Percentiles rank a stretch among this genome's conserved stretches.
Conservation (phyloP, 2,888 invertebrate genomes). For the Hecatera dysodea region DNA sequence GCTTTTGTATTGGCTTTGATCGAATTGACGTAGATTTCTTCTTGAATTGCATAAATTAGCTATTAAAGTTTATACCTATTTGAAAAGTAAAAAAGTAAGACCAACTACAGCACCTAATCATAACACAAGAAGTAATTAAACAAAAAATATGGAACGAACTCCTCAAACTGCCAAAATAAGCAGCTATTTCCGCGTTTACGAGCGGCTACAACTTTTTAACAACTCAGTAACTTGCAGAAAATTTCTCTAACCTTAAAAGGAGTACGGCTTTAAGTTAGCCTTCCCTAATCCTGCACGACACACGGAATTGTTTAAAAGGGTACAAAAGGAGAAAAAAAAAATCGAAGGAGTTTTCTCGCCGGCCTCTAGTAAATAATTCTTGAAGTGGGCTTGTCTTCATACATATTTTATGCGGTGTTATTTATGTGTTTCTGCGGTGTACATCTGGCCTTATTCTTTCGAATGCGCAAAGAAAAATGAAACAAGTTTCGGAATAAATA, state of each 20-base stretch:
- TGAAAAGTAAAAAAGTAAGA: not conserved
- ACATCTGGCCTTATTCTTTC: constrained; percentile 73
- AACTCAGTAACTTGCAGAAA: constrained; percentile 44
- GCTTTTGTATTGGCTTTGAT: constrained; percentile 23
- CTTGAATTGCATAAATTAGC: not conserved
- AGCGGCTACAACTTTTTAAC: constrained; percentile 50
- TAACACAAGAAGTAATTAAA: constrained; percentile 41
- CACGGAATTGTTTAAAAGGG: constrained; percentile 62
- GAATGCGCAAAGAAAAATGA: constrained; percentile 85
- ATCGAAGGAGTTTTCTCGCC: constrained; percentile 43
- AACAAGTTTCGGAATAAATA: constrained; percentile 88
- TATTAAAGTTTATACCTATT: not conserved
- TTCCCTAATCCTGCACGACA: constrained; percentile 51
- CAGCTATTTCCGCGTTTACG: constrained; percentile 42
- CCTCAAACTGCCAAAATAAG: constrained; percentile 50
- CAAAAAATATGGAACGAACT: constrained; percentile 45
- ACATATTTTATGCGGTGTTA: constrained; percentile 81
- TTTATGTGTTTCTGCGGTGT: constrained; percentile 75
- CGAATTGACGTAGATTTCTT: constrained; percentile 15
- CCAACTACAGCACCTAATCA: not conserved
- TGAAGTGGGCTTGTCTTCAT: constrained; percentile 76
- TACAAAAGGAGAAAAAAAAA: constrained; percentile 57
- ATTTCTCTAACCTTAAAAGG: constrained; percentile 47
- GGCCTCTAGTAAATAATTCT: constrained; percentile 76
- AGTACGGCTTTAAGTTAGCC: constrained; percentile 45